Evolutionary conservation across 2,888 invertebrate genomes (phyloP).

Genomic region (Leptopilina drosophilae): DNA sequence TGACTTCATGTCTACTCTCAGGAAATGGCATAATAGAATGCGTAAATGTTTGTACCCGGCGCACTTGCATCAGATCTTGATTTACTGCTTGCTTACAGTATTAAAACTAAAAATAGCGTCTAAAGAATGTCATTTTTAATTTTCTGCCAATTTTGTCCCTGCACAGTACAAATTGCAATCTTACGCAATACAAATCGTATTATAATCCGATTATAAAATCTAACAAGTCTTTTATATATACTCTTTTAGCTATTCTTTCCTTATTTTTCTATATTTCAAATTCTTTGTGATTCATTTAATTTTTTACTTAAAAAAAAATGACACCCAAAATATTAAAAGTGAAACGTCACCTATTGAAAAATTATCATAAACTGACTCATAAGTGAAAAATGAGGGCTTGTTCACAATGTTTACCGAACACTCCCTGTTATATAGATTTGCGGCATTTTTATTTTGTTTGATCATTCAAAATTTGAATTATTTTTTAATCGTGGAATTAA

Average conservation of each 20-base stretch:
- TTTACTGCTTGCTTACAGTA: constrained; percentile 5
- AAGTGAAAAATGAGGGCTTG: constrained; percentile 35
- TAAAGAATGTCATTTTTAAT: background rate
- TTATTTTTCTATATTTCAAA: too few relatives aligned
- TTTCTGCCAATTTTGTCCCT: background rate
- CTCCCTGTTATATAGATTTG: constrained; percentile 12
- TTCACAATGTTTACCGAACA: constrained; percentile 31
- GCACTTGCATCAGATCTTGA: constrained; percentile 32
- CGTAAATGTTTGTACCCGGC: constrained; percentile 2
- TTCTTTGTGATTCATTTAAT: too few relatives aligned
- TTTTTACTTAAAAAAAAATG: background rate
- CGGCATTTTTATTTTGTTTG: too few relatives aligned
- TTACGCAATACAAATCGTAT: background rate
- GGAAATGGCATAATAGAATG: constrained; percentile 30
- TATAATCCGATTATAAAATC: background rate
- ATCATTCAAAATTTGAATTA: too few relatives aligned
- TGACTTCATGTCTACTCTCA: constrained; percentile 21
- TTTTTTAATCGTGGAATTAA: too few relatives aligned
- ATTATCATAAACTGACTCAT: constrained; percentile 38
- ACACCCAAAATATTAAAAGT: constrained; percentile 12
- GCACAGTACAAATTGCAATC: background rate
- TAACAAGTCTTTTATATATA: too few relatives aligned
- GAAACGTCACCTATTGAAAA: constrained; percentile 32
- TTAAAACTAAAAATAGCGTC: background rate
- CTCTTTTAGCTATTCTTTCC: too few relatives aligned